Conservation (phyloP, 1,140 invertebrate genomes). For the Venturia canescens region DNA sequence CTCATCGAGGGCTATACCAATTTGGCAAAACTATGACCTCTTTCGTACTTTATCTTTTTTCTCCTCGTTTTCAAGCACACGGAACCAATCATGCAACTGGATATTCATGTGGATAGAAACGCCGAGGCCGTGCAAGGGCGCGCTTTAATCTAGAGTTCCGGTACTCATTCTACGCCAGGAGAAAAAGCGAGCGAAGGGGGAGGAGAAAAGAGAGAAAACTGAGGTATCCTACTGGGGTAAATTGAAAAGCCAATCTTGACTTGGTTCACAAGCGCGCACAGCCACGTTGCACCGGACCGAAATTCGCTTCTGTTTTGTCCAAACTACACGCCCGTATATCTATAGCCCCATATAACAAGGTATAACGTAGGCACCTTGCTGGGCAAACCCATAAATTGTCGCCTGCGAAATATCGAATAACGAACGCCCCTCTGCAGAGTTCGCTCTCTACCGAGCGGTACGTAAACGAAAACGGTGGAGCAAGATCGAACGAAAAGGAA, state of each 20-base stretch:
- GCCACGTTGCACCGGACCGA: not conserved
- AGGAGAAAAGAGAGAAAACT: conserved; percentile 7
- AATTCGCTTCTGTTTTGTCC: conserved; percentile 18
- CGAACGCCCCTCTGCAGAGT: not conserved
- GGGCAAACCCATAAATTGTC: conserved; percentile 29
- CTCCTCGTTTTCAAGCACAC: no score
- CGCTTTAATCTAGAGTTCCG: no score
- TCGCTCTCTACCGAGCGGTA: conserved; percentile 12
- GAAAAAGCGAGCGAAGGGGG: not conserved
- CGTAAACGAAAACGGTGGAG: not conserved
- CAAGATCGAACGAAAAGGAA: not conserved
- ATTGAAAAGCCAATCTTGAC: conserved; percentile 29
- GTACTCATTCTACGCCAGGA: not conserved
- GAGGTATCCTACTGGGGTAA: conserved; percentile 1
- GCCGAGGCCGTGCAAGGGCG: no score
- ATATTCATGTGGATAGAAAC: no score
- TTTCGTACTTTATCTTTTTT: no score
- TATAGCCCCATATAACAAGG: not conserved
- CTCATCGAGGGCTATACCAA: no score
- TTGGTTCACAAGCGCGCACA: not conserved
- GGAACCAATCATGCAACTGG: no score
- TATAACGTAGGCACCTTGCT: conserved; percentile 10
- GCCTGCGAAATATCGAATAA: conserved; percentile 27
- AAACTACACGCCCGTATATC: not conserved
- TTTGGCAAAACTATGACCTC: no score